Conservation (phyloP, 1,140 invertebrate species). For the Micrasema minimum region DNA sequence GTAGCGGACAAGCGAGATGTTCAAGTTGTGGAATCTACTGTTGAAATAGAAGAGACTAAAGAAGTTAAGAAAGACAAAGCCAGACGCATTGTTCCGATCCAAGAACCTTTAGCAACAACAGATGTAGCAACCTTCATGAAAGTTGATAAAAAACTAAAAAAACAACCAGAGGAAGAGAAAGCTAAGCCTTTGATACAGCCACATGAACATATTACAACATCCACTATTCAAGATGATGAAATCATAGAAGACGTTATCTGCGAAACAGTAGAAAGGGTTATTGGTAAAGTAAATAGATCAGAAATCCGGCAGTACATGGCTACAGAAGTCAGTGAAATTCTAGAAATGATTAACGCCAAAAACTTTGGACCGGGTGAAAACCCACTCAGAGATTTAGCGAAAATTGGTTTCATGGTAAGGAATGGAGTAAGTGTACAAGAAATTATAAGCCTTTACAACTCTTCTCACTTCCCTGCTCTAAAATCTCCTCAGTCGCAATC, state of each 20-base stretch:
- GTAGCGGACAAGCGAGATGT: constrained; percentile 52
- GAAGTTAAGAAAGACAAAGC: constrained; percentile 62
- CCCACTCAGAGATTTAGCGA: constrained; percentile 82
- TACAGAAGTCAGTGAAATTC: constrained; percentile 78
- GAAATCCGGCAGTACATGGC: constrained; percentile 69
- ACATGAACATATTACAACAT: constrained; percentile 69
- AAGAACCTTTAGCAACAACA: constrained; percentile 70
- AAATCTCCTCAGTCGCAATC: constrained; percentile 82
- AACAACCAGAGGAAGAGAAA: constrained; percentile 60
- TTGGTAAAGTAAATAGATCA: constrained; percentile 69
- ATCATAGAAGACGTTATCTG: constrained; percentile 67
- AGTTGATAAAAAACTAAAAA: constrained; percentile 68
- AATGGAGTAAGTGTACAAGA: constrained; percentile 80
- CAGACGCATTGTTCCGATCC: constrained; percentile 66
- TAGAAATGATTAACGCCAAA: constrained; percentile 77
- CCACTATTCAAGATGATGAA: constrained; percentile 70
- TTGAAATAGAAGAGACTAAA: constrained; percentile 54
- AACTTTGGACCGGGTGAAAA: constrained; percentile 83
- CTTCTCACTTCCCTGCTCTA: constrained; percentile 81
- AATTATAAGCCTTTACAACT: constrained; percentile 80
- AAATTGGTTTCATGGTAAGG: constrained; percentile 79
- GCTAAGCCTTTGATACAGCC: constrained; percentile 66
- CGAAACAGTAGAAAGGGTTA: constrained; percentile 68
- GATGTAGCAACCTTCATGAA: constrained; percentile 73
- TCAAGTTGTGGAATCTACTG: constrained; percentile 55